Percentiles rank a stretch among this genome's conserved stretches.
phyloP scores from a whole-genome alignment of 2,888 invertebrate genomes.

The Eumerus sabulonum region DNA sequence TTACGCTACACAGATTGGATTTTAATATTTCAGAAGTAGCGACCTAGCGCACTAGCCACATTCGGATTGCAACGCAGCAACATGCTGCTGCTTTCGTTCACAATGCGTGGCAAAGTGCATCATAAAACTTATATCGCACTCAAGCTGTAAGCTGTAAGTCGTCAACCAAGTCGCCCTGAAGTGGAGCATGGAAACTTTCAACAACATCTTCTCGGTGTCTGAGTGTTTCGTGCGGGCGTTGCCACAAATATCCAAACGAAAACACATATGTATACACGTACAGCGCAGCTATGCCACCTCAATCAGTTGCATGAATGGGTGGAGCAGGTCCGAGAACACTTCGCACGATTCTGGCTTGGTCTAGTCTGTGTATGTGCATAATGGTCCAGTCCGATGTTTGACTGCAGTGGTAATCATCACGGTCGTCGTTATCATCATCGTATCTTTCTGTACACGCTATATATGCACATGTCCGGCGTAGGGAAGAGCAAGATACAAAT shows the following conservation, averaged over 20 bases:
- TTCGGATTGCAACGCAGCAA: neutral
- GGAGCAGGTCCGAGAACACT: constrained; percentile 22
- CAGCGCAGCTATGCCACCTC: constrained; percentile 42
- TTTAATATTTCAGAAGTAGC: constrained; percentile 62
- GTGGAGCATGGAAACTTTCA: constrained; percentile 57
- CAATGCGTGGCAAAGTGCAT: constrained; percentile 59
- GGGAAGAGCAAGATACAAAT: neutral
- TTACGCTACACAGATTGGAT: constrained; percentile 68
- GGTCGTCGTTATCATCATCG: constrained; percentile 18
- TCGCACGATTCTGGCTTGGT: constrained; percentile 33
- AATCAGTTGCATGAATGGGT: constrained; percentile 35
- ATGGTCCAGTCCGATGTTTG: constrained; percentile 4
- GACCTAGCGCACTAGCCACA: constrained; percentile 13
- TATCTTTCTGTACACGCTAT: neutral
- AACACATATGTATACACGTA: constrained; percentile 14
- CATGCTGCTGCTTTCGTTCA: neutral
- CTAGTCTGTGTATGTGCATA: constrained; percentile 5
- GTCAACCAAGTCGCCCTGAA: constrained; percentile 49
- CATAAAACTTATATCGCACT: constrained; percentile 57
- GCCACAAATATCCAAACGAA: neutral
- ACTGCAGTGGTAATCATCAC: constrained; percentile 15
- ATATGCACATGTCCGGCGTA: neutral
- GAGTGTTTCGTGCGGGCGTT: constrained; percentile 17
- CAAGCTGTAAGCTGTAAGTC: constrained; percentile 49
- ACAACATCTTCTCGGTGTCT: constrained; percentile 21